phyloP scores from a whole-genome alignment of 2,113 vertebrate genomes.

The Etheostoma cragini region DNA sequence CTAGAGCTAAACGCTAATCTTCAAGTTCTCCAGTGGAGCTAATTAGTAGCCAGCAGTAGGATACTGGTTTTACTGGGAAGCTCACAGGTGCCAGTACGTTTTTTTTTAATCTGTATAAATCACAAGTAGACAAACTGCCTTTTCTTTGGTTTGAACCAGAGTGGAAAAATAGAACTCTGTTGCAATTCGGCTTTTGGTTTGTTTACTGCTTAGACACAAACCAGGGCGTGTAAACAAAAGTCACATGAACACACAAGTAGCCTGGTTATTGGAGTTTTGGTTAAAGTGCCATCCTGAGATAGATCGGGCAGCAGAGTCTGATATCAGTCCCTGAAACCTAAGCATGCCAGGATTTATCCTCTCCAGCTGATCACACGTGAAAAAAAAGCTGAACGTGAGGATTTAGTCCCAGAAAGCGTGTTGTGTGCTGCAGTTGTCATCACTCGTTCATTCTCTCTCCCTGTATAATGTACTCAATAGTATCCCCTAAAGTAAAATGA shows the following conservation, averaged over 20 bases:
- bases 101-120: background rate
- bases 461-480: too few species aligned
- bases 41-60: constrained; percentile 43
- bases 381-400: background rate
- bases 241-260: background rate
- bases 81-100: constrained; percentile 5
- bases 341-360: background rate
- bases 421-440: background rate
- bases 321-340: background rate
- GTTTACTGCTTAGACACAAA: background rate
- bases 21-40: constrained; percentile 38
- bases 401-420: background rate
- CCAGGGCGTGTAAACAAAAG: background rate
- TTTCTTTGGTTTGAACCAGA: constrained; percentile 11
- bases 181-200: background rate
- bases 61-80: constrained; percentile 51
- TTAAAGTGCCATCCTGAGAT: constrained; percentile 9
- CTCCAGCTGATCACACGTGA: background rate
- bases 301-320: background rate
- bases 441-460: too few species aligned
- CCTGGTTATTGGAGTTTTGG: constrained; percentile 8
- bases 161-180: background rate
- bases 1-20: constrained; percentile 52
- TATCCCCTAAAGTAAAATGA: too few species aligned
- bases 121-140: background rate